Conservation (phyloP, 2,113 vertebrate genomes). For the Stigmatopora argus region DNA sequence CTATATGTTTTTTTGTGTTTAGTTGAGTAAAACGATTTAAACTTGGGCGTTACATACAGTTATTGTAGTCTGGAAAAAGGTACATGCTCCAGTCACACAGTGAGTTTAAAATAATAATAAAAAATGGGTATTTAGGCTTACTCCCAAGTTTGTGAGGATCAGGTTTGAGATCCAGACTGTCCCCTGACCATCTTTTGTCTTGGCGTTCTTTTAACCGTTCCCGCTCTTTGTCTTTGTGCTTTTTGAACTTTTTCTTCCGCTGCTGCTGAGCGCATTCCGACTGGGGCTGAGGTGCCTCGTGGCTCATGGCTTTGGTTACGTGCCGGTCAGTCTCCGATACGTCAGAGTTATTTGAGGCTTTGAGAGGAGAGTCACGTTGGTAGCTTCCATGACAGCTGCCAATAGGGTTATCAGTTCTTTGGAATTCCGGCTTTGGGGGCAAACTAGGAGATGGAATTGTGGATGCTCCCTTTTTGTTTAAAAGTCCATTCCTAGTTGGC, state of each 20-base stretch:
- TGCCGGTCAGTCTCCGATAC: constrained; percentile 33
- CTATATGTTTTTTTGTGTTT: no score
- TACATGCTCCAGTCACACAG: not conserved
- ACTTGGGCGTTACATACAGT: no score
- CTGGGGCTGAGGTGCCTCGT: constrained; percentile 18
- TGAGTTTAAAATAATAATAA: not conserved
- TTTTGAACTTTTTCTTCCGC: constrained; percentile 71
- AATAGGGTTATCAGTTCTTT: constrained; percentile 33
- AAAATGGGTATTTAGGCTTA: constrained; percentile 34
- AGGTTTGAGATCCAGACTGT: constrained; percentile 57
- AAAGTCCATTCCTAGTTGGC: constrained; percentile 40
- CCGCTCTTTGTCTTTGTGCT: constrained; percentile 70
- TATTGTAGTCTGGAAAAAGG: no score
- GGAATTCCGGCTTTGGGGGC: constrained; percentile 57
- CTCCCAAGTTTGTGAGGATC: constrained; percentile 63
- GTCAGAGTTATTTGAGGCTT: constrained; percentile 33
- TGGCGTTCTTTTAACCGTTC: constrained; percentile 61
- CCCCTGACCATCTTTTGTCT: constrained; percentile 53
- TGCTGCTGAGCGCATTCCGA: constrained; percentile 41
- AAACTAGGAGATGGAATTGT: constrained; percentile 30
- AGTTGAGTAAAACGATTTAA: no score
- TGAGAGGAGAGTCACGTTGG: constrained; percentile 45
- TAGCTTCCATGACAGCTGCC: constrained; percentile 26
- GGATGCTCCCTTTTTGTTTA: constrained; percentile 31
- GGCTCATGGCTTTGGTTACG: constrained; percentile 33